Conservation (phyloP, 2,888 invertebrate genomes). For the Aphelenchoides bicaudatus region DNA sequence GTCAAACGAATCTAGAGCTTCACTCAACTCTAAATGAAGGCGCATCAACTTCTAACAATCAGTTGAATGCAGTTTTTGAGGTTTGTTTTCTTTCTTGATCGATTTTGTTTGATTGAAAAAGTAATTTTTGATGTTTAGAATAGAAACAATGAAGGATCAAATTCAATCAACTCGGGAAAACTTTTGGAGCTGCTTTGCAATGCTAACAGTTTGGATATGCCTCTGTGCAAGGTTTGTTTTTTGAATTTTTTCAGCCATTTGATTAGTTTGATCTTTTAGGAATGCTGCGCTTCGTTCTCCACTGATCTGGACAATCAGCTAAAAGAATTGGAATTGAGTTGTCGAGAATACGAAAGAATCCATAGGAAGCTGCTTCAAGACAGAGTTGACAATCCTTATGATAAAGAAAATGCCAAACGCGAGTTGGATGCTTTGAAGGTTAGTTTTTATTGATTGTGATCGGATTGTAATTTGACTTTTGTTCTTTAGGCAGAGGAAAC, state of each 20-base stretch:
- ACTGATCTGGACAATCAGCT: conserved; percentile 47
- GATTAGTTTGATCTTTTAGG: conserved; percentile 2
- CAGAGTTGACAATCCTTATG: conserved; percentile 26
- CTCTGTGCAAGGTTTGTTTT: conserved; percentile 47
- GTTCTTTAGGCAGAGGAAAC: conserved; percentile 36
- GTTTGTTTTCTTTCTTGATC: background rate
- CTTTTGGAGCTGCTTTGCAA: conserved; percentile 47
- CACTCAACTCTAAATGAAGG: conserved; percentile 5
- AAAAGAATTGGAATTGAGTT: conserved; percentile 44
- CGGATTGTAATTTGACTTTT: no score
- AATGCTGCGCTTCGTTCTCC: conserved; percentile 21
- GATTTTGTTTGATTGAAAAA: no score
- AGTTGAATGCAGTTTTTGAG: conserved; percentile 13
- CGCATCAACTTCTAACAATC: conserved; percentile 5
- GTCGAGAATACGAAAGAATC: conserved; percentile 38
- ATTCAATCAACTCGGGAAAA: conserved; percentile 23
- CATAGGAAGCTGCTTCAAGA: conserved; percentile 38
- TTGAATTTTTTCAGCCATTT: conserved; percentile 14
- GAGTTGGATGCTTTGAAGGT: conserved; percentile 39
- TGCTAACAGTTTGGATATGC: conserved; percentile 47
- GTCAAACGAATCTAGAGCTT: conserved; percentile 9
- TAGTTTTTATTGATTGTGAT: conserved; percentile 18
- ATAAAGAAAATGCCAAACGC: conserved; percentile 32
- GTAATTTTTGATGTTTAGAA: conserved; percentile 21
- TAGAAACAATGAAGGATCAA: conserved; percentile 9